These are phyloP conservation scores for Jacana jacana DNA, from an alignment of 2,113 vertebrate genomes.

Conservation along the genomic window DNA sequence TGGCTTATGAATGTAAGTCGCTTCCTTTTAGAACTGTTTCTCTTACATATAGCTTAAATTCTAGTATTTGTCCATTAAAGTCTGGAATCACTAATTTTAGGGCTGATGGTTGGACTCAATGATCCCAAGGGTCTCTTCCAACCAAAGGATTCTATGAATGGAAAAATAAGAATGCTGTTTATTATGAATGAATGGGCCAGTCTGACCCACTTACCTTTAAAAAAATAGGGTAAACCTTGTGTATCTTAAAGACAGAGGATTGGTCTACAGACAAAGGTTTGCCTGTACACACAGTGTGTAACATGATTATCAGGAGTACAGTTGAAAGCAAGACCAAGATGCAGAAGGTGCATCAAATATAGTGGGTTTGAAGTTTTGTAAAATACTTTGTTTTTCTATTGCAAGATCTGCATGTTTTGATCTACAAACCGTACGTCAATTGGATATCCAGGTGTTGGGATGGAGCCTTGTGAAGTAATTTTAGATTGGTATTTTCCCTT, in stretches of 20 bases:
- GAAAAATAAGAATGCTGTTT: not conserved
- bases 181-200: not conserved
- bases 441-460: not conserved
- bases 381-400: not conserved
- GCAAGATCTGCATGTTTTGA: not conserved
- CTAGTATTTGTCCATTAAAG: not conserved
- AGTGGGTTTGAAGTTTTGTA: not conserved
- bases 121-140: no score
- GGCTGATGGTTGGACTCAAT: no score
- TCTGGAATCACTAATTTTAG: no score
- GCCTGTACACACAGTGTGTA: not conserved
- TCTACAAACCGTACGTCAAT: not conserved
- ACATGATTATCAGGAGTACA: not conserved
- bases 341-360: not conserved
- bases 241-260: not conserved
- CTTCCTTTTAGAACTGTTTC: slow-evolving; percentile 7
- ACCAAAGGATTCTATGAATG: no score
- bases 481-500: not conserved
- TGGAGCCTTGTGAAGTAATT: not conserved
- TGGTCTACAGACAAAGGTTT: not conserved
- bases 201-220: not conserved
- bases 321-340: not conserved
- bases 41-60: not conserved
- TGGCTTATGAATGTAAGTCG: not conserved
- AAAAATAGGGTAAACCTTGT: not conserved